Percentiles rank a stretch among this genome's conserved stretches.
Evolutionary conservation across 2,113 vertebrate genomes (phyloP).

Genomic region (Sturnus vulgaris): DNA sequence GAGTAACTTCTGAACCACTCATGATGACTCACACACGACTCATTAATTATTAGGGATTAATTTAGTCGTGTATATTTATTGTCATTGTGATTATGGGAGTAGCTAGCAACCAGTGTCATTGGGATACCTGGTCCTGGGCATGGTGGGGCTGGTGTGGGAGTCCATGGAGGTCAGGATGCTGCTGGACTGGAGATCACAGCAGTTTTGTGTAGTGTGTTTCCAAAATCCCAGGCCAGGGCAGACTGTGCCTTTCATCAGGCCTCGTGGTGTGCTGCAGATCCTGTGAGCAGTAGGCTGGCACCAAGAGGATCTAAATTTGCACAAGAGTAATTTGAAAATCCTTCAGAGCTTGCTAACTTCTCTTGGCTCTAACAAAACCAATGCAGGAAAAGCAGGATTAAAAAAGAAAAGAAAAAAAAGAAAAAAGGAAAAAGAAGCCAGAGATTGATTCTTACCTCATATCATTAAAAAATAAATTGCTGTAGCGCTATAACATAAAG

Average conservation of each 20-base stretch:
- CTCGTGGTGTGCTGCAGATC: not conserved
- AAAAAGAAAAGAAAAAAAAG: not conserved
- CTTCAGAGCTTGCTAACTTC: constrained; percentile 21
- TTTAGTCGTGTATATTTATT: not conserved
- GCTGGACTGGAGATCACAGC: not conserved
- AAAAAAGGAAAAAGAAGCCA: constrained; percentile 11
- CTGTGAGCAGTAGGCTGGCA: not conserved
- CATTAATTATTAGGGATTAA: not conserved
- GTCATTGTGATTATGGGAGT: not conserved
- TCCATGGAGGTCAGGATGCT: not conserved
- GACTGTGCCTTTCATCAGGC: not conserved
- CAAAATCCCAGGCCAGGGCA: not conserved
- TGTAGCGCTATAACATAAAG: constrained; percentile 71
- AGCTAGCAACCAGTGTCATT: not conserved
- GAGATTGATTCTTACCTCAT: constrained; percentile 74
- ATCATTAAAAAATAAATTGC: constrained; percentile 76
- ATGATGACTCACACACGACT: not conserved
- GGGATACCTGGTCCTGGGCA: not conserved
- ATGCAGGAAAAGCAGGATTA: constrained; percentile 27
- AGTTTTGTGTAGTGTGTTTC: not conserved
- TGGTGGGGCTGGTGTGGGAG: not conserved
- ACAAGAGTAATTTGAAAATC: constrained; percentile 22
- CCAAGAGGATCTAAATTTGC: not conserved
- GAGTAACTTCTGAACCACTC: not conserved
- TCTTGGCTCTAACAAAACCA: not conserved